phyloP scores from a whole-genome alignment of 2,888 invertebrate genomes.

The Julus scandinavius region DNA sequence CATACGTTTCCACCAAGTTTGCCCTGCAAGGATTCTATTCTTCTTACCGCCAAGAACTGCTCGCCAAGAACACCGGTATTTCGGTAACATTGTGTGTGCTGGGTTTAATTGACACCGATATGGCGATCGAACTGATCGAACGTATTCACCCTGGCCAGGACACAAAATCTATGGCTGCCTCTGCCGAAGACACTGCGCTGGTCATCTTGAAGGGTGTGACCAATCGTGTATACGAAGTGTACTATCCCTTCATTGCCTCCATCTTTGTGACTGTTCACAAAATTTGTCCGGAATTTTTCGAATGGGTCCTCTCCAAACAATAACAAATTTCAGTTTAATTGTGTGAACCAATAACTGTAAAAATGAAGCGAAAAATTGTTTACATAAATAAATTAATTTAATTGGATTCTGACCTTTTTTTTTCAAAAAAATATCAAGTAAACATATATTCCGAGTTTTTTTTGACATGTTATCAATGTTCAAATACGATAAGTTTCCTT shows the following conservation, averaged over 20 bases:
- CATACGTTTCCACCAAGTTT: conserved; percentile 45
- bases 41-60: conserved; percentile 53
- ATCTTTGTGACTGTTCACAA: neutral
- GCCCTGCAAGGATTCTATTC: conserved; percentile 55
- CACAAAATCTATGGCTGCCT: neutral
- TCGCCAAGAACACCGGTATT: neutral
- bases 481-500: too few species aligned
- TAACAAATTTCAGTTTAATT: neutral
- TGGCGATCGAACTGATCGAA: neutral
- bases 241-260: conserved; percentile 13
- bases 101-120: conserved; percentile 42
- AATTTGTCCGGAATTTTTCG: conserved; percentile 25
- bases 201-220: conserved; percentile 6
- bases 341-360: too few species aligned
- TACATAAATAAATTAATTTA: too few species aligned
- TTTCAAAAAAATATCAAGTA: too few species aligned
- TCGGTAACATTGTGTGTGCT: conserved; percentile 54
- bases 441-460: too few species aligned
- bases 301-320: neutral
- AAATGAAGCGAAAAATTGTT: too few species aligned
- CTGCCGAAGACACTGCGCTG: neutral
- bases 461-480: too few species aligned
- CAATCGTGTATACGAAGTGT: conserved; percentile 25
- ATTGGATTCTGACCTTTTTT: too few species aligned
- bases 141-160: neutral